A percentile compares a stretch with the other conserved stretches of the same genome.
These are phyloP conservation scores for Malurus alboscapulatus DNA, from an alignment of 2,113 vertebrate species.

Conservation along the genomic window DNA sequence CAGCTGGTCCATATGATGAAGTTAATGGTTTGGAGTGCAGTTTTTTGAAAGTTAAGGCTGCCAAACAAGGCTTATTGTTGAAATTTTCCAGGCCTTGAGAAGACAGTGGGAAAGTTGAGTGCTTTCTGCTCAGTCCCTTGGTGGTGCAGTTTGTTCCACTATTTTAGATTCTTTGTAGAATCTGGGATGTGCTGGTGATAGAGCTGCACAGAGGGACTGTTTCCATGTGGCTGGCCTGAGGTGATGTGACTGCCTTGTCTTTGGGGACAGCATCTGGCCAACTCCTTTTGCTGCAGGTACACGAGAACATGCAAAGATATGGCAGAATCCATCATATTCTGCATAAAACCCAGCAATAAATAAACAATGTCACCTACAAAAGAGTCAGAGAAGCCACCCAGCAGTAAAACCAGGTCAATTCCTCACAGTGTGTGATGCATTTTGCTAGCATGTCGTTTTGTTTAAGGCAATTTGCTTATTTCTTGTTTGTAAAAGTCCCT, in stretches of 20 bases:
- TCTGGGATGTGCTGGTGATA: rapidly evolving
- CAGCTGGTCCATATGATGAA: background rate
- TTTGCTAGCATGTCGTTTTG: background rate
- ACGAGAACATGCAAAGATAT: background rate
- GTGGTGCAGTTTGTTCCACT: background rate
- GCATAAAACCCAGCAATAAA: background rate
- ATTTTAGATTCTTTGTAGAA: background rate
- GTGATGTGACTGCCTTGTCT: background rate
- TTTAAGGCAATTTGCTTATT: background rate
- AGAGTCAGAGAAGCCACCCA: background rate
- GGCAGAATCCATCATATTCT: background rate
- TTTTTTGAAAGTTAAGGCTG: background rate
- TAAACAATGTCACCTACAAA: background rate
- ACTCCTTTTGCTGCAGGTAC: background rate
- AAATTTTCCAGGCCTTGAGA: background rate
- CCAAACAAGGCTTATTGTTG: background rate
- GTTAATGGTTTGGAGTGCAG: background rate
- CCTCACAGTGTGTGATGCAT: background rate
- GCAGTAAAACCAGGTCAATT: background rate
- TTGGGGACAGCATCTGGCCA: background rate
- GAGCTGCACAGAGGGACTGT: background rate
- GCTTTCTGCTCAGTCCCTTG: background rate
- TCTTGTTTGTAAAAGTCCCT: background rate
- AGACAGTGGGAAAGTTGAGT: background rate
- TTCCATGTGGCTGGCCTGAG: background rate